phyloP scores from a whole-genome alignment of 2,888 invertebrate species.

The Eupithecia inturbata region DNA sequence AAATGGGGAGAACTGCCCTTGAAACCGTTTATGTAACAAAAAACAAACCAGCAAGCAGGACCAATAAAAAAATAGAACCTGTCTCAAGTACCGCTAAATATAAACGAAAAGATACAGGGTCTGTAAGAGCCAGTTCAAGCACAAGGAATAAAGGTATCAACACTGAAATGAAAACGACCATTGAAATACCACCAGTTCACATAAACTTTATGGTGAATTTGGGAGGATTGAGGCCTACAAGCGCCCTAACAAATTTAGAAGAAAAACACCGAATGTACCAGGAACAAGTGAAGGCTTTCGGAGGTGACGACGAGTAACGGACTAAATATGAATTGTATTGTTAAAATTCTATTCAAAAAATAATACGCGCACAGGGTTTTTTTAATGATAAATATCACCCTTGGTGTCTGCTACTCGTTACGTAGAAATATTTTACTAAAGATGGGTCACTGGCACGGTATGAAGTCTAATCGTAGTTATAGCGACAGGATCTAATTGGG shows the following conservation, averaged over 20 bases:
- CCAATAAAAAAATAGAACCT: constrained; percentile 20
- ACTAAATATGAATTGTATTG: background rate
- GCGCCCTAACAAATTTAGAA: constrained; percentile 66
- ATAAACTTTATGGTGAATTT: constrained; percentile 74
- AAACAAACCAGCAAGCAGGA: constrained; percentile 30
- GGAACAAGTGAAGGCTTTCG: constrained; percentile 70
- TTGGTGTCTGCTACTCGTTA: background rate
- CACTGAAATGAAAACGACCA: constrained; percentile 46
- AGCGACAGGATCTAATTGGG: background rate
- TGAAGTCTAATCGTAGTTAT: background rate
- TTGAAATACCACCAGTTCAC: constrained; percentile 62
- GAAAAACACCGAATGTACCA: constrained; percentile 77
- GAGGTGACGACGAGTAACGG: constrained; percentile 52
- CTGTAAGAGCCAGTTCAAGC: constrained; percentile 52
- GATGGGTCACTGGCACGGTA: background rate
- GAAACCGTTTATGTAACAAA: constrained; percentile 21
- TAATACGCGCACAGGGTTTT: no score
- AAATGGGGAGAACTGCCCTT: constrained; percentile 39
- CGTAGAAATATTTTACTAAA: background rate
- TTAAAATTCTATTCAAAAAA: constrained; percentile 27
- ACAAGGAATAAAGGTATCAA: constrained; percentile 56
- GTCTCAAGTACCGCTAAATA: constrained; percentile 21
- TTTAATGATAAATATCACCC: background rate
- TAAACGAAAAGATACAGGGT: constrained; percentile 38
- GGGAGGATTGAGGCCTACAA: constrained; percentile 65